Conservation (phyloP, 2,888 invertebrate species). For the Sthenelais limicola region DNA sequence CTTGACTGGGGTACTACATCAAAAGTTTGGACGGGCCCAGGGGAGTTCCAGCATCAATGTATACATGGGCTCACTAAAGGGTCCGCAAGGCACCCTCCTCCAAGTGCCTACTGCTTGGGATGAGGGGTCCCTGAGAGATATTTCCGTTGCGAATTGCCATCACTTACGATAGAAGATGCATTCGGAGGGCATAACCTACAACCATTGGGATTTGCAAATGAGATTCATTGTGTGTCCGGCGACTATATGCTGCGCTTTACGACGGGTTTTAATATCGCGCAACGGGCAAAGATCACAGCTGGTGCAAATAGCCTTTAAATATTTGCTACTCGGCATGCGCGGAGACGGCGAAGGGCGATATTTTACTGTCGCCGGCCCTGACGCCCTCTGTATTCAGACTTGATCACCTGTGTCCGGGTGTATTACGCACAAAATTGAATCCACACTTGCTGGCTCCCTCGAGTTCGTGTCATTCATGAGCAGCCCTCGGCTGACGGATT, state of each 20-base stretch:
- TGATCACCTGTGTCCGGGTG: constrained; percentile 31
- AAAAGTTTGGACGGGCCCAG: constrained; percentile 9
- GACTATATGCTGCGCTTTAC: constrained; percentile 31
- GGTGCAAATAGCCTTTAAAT: constrained; percentile 34
- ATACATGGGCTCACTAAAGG: constrained; percentile 9
- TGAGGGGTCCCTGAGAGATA: background rate
- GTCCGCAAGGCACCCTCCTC: constrained; percentile 1
- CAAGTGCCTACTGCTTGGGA: background rate
- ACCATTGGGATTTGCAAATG: constrained; percentile 22
- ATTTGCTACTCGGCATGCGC: too few relatives aligned
- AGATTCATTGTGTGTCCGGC: constrained; percentile 29
- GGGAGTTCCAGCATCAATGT: background rate
- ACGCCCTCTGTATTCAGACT: constrained; percentile 7
- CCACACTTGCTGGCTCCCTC: background rate
- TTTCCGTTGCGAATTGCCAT: constrained; percentile 15
- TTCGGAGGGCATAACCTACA: background rate
- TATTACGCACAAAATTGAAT: constrained; percentile 28
- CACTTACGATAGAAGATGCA: constrained; percentile 25
- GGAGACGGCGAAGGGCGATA: background rate
- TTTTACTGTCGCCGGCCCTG: constrained; percentile 6
- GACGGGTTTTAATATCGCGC: background rate
- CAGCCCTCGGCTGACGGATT: background rate
- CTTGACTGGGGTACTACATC: constrained; percentile 19
- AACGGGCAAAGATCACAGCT: constrained; percentile 31
- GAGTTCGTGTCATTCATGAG: constrained; percentile 19